A percentile compares a stretch with the other conserved stretches of the same genome.
Conservation (phyloP, 2,888 invertebrate species). For the Mimachlamys varia region DNA sequence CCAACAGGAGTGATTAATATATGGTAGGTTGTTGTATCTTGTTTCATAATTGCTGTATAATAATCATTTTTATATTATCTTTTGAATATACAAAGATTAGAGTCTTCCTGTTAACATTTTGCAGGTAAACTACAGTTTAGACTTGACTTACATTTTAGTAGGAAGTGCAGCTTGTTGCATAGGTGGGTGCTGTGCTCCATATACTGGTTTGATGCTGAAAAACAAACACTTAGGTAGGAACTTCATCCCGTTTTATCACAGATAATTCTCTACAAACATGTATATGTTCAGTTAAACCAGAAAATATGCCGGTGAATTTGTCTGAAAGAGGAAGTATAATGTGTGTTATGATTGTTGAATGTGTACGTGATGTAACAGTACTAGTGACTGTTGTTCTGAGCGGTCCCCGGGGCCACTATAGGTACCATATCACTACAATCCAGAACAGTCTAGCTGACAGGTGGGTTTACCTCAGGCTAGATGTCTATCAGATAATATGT, state of each 20-base stretch:
- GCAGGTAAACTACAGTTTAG: neutral
- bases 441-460: neutral
- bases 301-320: neutral
- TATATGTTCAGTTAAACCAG: neutral
- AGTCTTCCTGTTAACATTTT: too few species aligned
- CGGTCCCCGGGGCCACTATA: neutral
- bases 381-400: neutral
- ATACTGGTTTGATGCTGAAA: conserved; percentile 79
- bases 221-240: conserved; percentile 28
- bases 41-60: too few species aligned
- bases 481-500: neutral
- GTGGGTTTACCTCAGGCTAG: neutral
- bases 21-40: too few species aligned
- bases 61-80: too few species aligned
- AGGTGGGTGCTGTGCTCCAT: conserved; percentile 81
- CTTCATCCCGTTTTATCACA: neutral
- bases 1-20: too few species aligned
- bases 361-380: neutral
- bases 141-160: neutral
- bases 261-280: neutral
- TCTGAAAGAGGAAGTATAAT: conserved; percentile 3
- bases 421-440: neutral
- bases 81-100: too few species aligned
- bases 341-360: neutral
- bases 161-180: conserved; percentile 59